Base-by-base conservation (phyloP, 1,140 invertebrate species). In the Neodiprion pinetum region DNA sequence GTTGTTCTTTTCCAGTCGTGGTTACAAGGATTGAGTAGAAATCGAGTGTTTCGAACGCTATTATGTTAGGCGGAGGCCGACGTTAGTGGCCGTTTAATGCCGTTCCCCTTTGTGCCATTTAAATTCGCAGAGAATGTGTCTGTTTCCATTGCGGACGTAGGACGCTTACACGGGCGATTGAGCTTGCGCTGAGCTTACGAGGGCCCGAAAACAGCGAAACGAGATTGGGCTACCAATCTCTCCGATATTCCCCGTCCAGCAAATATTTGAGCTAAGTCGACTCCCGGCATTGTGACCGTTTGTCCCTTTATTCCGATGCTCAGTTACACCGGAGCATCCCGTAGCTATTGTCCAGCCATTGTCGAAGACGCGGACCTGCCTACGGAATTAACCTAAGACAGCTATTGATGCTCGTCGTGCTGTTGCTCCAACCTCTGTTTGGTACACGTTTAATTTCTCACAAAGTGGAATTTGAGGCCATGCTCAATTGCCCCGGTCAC, bases 401-500 rank as follows among this genome's bases (percentile, higher is more conserved):
- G 28, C 28, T 40, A 40, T 40, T 40, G 28, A 40, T 5, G 28
- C 28, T 40, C 28, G 5, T 40, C 28, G 28, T 40, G 28, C 28
- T 40, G 28, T 40, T 40, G 28, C 28, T 40, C 0, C 28, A 40
- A 40, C 28, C 1, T 40, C 28, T 40, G 2, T 40, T 40, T 40
- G 2, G 28, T 40, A 5, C 28, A 40, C 28, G 28, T 40, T 40
- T 40, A 0, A 61, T 61, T 12, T 61, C n/a, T 61, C 50, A 8
- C 50, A 70, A 48, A 69, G 7, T 17, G 49, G 40, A 75, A 71
- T 71, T 71, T 48, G 66, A 71, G 67, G 69, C 67, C 70, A 71
- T 71, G 74, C 70, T 75, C 50, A 66, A 71, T 75, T n/a, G 70
- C 53, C 68, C 49, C 28, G 14, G 53, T 71, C 71, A 67, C 73